Percentiles rank a stretch among this genome's conserved stretches.
phyloP scores from a whole-genome alignment of 2,113 vertebrate genomes.

The Sinocyclocheilus rhinocerous region DNA sequence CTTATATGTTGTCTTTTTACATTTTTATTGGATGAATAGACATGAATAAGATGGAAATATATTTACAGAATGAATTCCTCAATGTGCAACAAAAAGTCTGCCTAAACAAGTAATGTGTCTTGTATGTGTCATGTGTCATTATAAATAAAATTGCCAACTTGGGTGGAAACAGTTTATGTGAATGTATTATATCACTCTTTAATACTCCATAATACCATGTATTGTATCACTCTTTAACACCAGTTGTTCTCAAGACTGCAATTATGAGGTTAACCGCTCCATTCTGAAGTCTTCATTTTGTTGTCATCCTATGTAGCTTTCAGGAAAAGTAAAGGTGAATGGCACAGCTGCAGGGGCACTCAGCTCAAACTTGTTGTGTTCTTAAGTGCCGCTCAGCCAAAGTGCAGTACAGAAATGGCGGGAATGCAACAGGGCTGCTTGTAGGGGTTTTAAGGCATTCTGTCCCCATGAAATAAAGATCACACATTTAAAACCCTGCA shows the following conservation, averaged over 20 bases:
- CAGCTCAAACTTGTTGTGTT: constrained; percentile 57
- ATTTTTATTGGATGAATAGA: background rate
- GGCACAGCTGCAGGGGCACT: constrained; percentile 8
- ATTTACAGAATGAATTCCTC: background rate
- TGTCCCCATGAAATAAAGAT: constrained; percentile 81
- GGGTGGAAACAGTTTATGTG: background rate
- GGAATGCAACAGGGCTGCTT: constrained; percentile 65
- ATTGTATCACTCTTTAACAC: background rate
- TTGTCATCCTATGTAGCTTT: constrained; percentile 30
- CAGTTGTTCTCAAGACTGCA: background rate
- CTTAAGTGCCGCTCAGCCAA: constrained; percentile 64
- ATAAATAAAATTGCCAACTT: background rate
- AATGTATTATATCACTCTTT: background rate
- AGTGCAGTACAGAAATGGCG: constrained; percentile 59
- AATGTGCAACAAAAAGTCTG: background rate
- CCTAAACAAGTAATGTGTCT: background rate
- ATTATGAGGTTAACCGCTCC: constrained; percentile 8
- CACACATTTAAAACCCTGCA: constrained; percentile 73
- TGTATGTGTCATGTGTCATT: background rate
- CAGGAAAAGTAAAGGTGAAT: constrained; percentile 19
- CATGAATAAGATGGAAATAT: no score
- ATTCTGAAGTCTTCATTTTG: background rate
- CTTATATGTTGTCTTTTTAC: no score
- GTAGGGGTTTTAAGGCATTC: constrained; percentile 69
- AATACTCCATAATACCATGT: background rate